Evolutionary conservation across 2,113 vertebrate genomes (phyloP), one percentile per base, ranked within the genome.

Genomic region (Hippoglossus stenolepis): DNA sequence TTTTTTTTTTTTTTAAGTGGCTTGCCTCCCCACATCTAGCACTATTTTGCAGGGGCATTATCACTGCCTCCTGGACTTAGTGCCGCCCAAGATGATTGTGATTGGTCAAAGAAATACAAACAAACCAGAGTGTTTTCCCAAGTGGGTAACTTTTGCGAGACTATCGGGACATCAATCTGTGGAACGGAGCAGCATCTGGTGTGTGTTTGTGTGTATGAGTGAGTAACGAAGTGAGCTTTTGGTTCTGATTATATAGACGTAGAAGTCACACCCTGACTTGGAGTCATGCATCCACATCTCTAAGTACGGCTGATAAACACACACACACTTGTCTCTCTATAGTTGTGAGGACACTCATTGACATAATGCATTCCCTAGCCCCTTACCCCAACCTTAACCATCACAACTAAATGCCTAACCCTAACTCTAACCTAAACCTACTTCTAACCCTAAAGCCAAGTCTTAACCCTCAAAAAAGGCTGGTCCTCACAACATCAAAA

Each of bases 181-280:
- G 67, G 4, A 38, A 71, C 54, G 60, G 80, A 45, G 59, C 79
- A 45, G 59, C 79, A 83, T 86, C 70, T 87, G 73, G 20, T 51
- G 73, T 75, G 73, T 72, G 59, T 61, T 20, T 70, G 47, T 64
- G 51, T 40, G 65, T 38, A 65, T 28, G 65, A 70, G 51, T 53
- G 51, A 20, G 20, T 21, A 8, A 20, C 18, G 1, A 8, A 20
- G 51, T 54, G 51, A 54, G 65, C 47, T 80, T 77, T 69, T 84
- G 71, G 79, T 72, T 70, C 43, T 80, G 71, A 88, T 88, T 82
- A 82, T 47, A 88, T 12, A 68, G 75, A 63, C 24, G 45, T 40
- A 64, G 66, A 60, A 75, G 85, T 73, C 74, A 63, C 87, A 86
- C 87, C 89, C 80, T 20, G 53, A 79, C 69, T 57, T 21, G 31